Conservation (phyloP, 2,888 invertebrate genomes). For the Drosophila trichaetosa region DNA sequence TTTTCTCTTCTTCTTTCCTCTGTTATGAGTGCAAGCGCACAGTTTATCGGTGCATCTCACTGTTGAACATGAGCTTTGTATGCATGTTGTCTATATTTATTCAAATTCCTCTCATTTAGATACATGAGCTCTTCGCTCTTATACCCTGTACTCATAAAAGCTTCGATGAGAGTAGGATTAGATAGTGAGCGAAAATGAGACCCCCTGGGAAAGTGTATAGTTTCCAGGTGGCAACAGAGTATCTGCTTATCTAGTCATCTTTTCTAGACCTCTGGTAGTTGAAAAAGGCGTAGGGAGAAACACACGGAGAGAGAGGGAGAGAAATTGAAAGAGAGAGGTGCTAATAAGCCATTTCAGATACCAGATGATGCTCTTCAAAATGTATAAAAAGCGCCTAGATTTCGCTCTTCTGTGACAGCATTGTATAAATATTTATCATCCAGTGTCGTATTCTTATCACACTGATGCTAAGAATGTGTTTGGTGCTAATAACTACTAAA, state of each 20-base stretch:
- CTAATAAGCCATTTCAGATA: conserved; percentile 15
- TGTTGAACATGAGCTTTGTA: not conserved
- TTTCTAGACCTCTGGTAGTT: not conserved
- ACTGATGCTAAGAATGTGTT: not conserved
- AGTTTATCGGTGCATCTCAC: conserved; percentile 15
- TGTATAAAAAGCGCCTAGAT: conserved; percentile 8
- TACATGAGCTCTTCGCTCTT: conserved; percentile 1
- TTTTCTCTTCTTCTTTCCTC: conserved; percentile 14
- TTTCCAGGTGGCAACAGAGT: not conserved
- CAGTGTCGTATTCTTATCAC: conserved; percentile 7
- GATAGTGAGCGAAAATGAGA: not conserved
- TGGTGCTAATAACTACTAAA: conserved; percentile 35
- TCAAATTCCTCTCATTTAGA: not conserved
- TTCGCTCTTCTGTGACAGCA: not conserved
- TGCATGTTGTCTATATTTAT: not conserved
- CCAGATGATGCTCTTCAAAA: conserved; percentile 5
- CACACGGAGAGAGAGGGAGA: not conserved
- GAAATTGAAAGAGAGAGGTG: conserved; percentile 14
- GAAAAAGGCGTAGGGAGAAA: no score
- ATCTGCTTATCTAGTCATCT: not conserved
- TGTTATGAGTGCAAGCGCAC: conserved; percentile 29
- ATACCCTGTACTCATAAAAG: not conserved
- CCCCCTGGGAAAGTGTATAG: not conserved
- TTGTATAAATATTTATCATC: conserved; percentile 3
- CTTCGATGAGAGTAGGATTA: not conserved